Evolutionary conservation across 1,140 invertebrate species (phyloP), one percentile per base, ranked within the genome.

Genomic region (Macrobrachium rosenbergii): DNA sequence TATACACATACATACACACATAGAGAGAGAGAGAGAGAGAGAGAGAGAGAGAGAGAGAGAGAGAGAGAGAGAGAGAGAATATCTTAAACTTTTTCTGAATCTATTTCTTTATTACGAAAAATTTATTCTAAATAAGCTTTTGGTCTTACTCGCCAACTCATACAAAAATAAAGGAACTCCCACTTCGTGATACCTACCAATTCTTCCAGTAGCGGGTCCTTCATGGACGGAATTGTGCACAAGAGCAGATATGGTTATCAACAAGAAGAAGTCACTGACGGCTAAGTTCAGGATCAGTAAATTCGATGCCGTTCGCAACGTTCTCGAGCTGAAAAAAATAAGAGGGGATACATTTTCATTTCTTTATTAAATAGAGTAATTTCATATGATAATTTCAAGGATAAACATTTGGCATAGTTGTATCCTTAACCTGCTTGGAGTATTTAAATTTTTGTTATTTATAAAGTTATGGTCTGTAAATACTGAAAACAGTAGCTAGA

Each of bases 181-280:
- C 84, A 69, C 94, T 92, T 23, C 14, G 21, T 21, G 11, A 59
- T 16, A 43, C 84, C 75, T 58, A 87, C 84, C 84, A 23, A 87
- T 17, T 23, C 69, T 80, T 19, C 96, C 96, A 2, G 93, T 90
- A 0, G 95, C 95, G 88, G 95, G 96, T 12, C 90, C 96, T 45
- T 94, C 93, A 91, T 96, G 94, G 82, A 96, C 95, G 5, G 96
- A 96, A 91, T 97, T 97, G 91, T 96, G 96, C 88, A 97, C 96
- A 91, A 97, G 96, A 90, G 97, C 95, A 0, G 96, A 96, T 0
- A 96, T 94, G 92, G 97, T 97, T 67, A 87, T 60, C 90, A 91
- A 90, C 90, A 91, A 90, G 19, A 91, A 52, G 77, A 91, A 90
- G 90, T 93, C 93, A 82, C 91, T 91, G 59, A 92, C 77, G 37